These are phyloP conservation scores for Noturus placidus DNA, from an alignment of 2,113 vertebrate genomes.

Conservation along the genomic window DNA sequence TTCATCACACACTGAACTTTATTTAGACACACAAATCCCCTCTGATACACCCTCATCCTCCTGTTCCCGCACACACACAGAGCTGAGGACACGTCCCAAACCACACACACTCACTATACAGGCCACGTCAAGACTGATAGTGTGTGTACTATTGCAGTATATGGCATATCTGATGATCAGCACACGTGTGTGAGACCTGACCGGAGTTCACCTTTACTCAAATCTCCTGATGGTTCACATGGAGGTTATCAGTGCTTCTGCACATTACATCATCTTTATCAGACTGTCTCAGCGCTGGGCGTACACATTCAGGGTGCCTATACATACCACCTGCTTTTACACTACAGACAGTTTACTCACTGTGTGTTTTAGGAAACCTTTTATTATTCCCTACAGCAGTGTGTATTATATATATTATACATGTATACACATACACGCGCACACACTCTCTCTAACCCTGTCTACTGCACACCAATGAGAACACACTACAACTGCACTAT, in stretches of 20 bases:
- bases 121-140: neutral
- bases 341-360: neutral
- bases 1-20: neutral
- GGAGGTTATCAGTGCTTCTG: neutral
- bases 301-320: neutral
- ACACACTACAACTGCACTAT: too few species aligned
- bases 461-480: too few species aligned
- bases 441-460: too few species aligned
- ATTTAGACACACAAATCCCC: conserved; percentile 18
- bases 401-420: too few species aligned
- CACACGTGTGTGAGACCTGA: neutral
- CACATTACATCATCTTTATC: neutral
- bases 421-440: too few species aligned
- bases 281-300: neutral
- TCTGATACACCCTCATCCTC: neutral
- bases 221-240: neutral
- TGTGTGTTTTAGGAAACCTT: neutral
- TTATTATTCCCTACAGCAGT: too few species aligned
- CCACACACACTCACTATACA: neutral
- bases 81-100: neutral
- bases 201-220: neutral
- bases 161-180: neutral
- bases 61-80: neutral
- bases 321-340: neutral
- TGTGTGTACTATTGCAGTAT: neutral